Evolutionary conservation across 2,888 invertebrate genomes (phyloP), one percentile per base, ranked within the genome.

Genomic region (Sphaerophoria rueppellii): DNA sequence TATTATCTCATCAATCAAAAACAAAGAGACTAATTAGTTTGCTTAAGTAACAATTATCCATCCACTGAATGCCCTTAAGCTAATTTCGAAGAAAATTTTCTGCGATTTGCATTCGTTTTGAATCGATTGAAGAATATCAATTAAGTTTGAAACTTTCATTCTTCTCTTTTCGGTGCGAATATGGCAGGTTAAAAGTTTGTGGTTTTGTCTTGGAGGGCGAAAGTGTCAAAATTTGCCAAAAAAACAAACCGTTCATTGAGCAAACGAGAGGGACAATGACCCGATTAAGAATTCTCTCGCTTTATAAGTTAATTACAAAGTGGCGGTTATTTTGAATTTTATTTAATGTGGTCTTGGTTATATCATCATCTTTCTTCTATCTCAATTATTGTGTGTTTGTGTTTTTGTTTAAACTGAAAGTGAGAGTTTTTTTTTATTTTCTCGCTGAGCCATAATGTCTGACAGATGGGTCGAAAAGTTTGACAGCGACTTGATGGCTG

Each of bases 1-100:
- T 63, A 48, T 63, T 48, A 63, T 32, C 34, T 14, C 63, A 63
- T 63, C 48, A 63, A 63, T 63, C 63, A 63, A 34, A 34, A 9
- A 63, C 48, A 48, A 46, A 24, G 24, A 60, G 40, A 60, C 60
- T 24, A 48, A 63, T 48, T 63, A 48, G 63, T 63, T 63, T 48
- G 14, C 34, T 48, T 63, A 46, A 63, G 46, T 48, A 48, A 63
- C 34, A 48, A 24, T 24, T 24, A 24, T 24, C 24, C 24, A 24
- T 24, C 24, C 24, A 24, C 6, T 11, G n/a, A 48, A 63, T 35
- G 34, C 34, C 63, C 63, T 34, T 6, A 63, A 63, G 63, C 48
- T 9, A 0, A 34, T 14, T 48, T 34, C 4, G 6, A 34, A 0
- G 34, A 46, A 46, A 11, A n/a, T 34, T 46, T 46, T 43, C 46